Conservation (phyloP, 64 coral and sea anemone genomes). For the Acropora yongei region DNA sequence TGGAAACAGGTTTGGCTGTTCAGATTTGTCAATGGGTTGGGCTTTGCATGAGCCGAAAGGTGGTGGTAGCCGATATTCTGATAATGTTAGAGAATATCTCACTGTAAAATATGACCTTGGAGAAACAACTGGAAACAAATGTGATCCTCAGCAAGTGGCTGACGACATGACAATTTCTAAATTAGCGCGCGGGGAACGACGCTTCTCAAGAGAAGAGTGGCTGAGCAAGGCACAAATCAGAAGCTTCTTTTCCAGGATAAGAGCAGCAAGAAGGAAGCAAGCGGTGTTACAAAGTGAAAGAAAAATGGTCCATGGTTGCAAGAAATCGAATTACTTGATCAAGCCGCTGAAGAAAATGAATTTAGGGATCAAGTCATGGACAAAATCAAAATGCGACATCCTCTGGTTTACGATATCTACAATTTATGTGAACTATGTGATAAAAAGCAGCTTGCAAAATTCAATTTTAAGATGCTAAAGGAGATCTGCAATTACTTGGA, state of each 20-base stretch:
- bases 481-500: slow-evolving; percentile 33
- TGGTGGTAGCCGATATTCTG: slow-evolving; percentile 39
- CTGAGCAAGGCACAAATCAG: slow-evolving; percentile 50
- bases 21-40: slow-evolving; percentile 53
- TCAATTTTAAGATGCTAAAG: slow-evolving; percentile 33
- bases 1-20: background rate
- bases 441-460: slow-evolving; percentile 10
- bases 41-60: slow-evolving; percentile 33
- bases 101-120: too few relatives aligned
- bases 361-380: background rate
- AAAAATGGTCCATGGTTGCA: background rate
- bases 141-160: background rate
- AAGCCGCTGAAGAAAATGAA: background rate
- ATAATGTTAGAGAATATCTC: slow-evolving; percentile 37
- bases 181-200: slow-evolving; percentile 26
- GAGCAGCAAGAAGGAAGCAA: slow-evolving; percentile 50
- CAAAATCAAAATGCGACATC: slow-evolving; percentile 12
- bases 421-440: slow-evolving; percentile 16
- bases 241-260: slow-evolving; percentile 58
- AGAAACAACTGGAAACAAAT: too few relatives aligned
- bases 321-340: background rate
- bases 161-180: slow-evolving; percentile 47
- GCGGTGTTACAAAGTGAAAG: background rate
- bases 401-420: slow-evolving; percentile 39
- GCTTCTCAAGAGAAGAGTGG: slow-evolving; percentile 57